Evolutionary conservation across 2,113 vertebrate species (phyloP).

Genomic region (Porphyrio hochstetteri): DNA sequence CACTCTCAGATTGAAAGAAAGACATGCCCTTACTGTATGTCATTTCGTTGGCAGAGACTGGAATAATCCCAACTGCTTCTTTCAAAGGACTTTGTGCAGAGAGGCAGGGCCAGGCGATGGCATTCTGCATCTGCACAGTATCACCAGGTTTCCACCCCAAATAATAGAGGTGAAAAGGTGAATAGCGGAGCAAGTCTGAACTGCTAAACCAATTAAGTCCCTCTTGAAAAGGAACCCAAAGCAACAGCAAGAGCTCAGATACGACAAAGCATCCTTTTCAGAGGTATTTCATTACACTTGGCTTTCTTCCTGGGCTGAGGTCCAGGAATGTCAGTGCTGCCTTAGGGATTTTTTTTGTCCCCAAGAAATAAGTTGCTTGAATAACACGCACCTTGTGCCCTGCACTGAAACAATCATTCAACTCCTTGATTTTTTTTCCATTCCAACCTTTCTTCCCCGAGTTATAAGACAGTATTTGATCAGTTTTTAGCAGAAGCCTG

Average conservation of each 20-base stretch:
- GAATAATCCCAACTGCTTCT: background rate
- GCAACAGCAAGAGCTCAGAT: background rate
- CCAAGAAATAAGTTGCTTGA: background rate
- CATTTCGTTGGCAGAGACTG: background rate
- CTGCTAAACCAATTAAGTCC: background rate
- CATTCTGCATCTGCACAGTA: background rate
- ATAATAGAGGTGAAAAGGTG: background rate
- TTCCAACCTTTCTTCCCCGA: background rate
- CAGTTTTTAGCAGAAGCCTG: background rate
- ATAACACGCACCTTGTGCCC: conserved; percentile 18
- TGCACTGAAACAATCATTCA: background rate
- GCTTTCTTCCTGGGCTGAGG: conserved; percentile 5
- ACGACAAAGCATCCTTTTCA: conserved; percentile 23
- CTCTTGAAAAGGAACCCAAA: conserved; percentile 15
- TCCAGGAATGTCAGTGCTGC: background rate
- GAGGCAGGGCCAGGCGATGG: background rate
- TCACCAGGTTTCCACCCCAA: background rate
- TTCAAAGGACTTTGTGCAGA: background rate
- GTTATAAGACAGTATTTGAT: background rate
- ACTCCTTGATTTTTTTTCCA: background rate
- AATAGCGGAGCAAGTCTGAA: background rate
- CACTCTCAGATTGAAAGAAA: background rate
- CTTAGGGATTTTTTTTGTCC: background rate
- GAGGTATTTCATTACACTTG: conserved; percentile 1
- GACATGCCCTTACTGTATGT: background rate